phyloP scores from a whole-genome alignment of 2,113 vertebrate species.

The Lepidothrix coronata region DNA sequence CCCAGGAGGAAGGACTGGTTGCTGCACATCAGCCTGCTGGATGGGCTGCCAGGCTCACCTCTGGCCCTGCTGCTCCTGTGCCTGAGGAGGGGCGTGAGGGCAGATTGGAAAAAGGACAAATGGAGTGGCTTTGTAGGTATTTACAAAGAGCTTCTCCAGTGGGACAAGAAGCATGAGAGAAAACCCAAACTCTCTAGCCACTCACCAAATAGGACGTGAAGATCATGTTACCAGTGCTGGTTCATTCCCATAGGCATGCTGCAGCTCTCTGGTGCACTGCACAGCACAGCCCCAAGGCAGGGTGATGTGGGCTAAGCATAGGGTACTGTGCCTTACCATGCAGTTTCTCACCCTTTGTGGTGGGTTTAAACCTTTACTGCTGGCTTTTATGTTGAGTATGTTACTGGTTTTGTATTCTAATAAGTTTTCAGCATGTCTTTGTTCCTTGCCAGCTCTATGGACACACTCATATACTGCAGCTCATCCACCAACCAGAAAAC shows the following conservation, averaged over 20 bases:
- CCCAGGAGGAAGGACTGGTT: rapidly evolving
- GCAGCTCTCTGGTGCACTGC: rapidly evolving
- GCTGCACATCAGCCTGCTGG: background rate
- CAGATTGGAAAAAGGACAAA: background rate
- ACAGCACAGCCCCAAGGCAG: background rate
- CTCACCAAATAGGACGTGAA: background rate
- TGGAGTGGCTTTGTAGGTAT: background rate
- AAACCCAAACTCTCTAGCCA: rapidly evolving
- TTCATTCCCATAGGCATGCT: background rate
- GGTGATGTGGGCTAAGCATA: background rate
- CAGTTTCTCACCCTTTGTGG: slow-evolving; percentile 9
- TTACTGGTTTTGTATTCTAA: background rate
- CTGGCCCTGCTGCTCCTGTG: background rate
- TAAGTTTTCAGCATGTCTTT: background rate
- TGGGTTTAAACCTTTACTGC: background rate
- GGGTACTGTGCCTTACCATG: background rate
- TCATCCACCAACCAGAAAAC: background rate
- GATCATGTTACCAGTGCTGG: background rate
- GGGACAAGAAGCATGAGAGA: background rate
- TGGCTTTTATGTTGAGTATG: background rate
- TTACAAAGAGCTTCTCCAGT: background rate
- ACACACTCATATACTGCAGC: background rate
- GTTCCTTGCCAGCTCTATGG: background rate
- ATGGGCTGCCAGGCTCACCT: background rate
- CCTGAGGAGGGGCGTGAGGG: rapidly evolving